Evolutionary conservation across 2,888 invertebrate genomes (phyloP).

Genomic region (Tetrapedia diversipes): DNA sequence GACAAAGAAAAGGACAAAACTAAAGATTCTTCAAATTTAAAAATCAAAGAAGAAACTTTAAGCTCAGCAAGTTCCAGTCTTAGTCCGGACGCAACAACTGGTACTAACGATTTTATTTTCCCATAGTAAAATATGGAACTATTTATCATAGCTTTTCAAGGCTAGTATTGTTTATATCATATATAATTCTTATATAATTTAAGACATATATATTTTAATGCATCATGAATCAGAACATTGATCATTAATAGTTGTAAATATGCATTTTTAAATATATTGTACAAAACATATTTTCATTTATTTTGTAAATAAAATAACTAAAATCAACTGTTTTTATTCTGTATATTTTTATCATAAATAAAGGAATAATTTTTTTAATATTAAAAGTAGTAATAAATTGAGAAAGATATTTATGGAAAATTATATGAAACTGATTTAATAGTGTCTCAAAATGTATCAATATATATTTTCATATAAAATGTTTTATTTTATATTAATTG

Average conservation of each 20-base stretch:
- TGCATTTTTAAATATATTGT: constrained; percentile 36
- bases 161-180: constrained; percentile 41
- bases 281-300: constrained; percentile 33
- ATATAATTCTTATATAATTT: constrained; percentile 53
- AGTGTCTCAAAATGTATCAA: background rate
- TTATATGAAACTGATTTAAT: constrained; percentile 1
- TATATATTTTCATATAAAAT: background rate
- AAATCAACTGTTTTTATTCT: background rate
- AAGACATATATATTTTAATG: constrained; percentile 27
- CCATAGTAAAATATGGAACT: constrained; percentile 59
- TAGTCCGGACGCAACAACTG: constrained; percentile 85
- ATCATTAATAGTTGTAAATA: constrained; percentile 44
- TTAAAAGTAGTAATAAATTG: background rate
- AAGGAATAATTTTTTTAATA: background rate
- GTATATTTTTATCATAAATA: background rate
- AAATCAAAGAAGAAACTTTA: constrained; percentile 89
- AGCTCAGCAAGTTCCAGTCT: constrained; percentile 91
- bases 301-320: constrained; percentile 38
- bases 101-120: constrained; percentile 77
- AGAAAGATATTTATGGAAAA: background rate
- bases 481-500: background rate
- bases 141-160: constrained; percentile 19
- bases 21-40: constrained; percentile 85
- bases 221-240: constrained; percentile 9
- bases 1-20: constrained; percentile 84